Evolutionary conservation across 2,797 vertebrate species (phyloP).

Genomic region (Ispidina picta): DNA sequence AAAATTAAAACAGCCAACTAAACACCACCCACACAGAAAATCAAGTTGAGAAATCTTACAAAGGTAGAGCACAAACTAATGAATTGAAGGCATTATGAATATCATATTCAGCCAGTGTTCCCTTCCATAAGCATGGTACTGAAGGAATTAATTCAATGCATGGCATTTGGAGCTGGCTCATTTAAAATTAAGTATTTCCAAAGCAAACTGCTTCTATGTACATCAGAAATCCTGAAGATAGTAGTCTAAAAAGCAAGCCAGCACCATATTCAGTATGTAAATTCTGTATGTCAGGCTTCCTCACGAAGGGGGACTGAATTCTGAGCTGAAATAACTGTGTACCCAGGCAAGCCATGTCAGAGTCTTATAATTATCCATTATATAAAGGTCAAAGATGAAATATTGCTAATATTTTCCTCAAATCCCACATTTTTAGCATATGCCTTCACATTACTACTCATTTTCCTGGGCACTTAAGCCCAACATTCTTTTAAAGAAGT

Average conservation of each 20-base stretch:
- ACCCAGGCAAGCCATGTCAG: background rate
- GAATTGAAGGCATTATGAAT: background rate
- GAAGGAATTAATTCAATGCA: background rate
- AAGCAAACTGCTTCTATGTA: background rate
- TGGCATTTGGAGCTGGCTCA: background rate
- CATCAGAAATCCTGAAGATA: background rate
- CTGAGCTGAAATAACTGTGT: background rate
- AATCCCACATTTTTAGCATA: background rate
- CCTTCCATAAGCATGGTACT: background rate
- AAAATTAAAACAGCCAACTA: no score
- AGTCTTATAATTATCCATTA: background rate
- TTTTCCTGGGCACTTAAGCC: background rate
- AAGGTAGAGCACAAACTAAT: background rate
- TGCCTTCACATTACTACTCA: background rate
- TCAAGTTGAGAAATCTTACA: background rate
- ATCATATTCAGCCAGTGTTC: background rate
- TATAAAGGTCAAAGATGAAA: background rate
- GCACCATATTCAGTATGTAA: background rate
- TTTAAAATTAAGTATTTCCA: background rate
- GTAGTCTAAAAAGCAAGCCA: background rate
- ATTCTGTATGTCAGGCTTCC: background rate
- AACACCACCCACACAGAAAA: background rate
- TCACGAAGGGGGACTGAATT: background rate
- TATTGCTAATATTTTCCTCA: background rate
- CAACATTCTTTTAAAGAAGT: background rate